Evolutionary conservation across 2,113 vertebrate genomes (phyloP).

Genomic region (Dendropsophus ebraccatus): DNA sequence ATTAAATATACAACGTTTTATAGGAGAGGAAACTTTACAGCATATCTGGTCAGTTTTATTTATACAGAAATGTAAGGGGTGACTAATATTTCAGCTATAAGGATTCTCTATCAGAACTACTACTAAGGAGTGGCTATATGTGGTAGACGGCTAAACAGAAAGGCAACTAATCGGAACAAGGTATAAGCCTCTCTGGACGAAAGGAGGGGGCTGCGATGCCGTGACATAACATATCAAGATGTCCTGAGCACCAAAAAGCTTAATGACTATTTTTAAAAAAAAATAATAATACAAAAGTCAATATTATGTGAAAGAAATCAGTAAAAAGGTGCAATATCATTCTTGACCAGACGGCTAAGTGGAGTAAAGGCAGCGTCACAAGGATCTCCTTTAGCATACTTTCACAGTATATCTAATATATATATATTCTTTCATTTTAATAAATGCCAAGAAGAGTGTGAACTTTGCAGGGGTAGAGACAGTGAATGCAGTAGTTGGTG

Average conservation of each 20-base stretch:
- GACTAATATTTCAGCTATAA: not conserved
- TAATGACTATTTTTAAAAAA: not conserved
- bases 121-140: not conserved
- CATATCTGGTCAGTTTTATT: not conserved
- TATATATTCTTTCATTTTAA: not conserved
- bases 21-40: not conserved
- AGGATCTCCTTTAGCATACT: not conserved
- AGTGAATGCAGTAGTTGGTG: not conserved
- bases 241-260: conserved; percentile 18
- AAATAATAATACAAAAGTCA: not conserved
- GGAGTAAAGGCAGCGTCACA: not conserved
- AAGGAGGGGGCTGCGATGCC: not conserved
- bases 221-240: conserved; percentile 1
- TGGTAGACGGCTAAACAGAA: not conserved
- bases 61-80: not conserved
- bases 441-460: not conserved
- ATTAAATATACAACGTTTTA: not conserved
- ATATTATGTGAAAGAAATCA: not conserved
- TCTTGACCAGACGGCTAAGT: not conserved
- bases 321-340: not conserved
- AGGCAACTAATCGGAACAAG: not conserved
- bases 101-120: not conserved
- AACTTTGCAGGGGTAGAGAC: not conserved
- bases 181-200: not conserved
- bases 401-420: conserved; percentile 30